Conservation (phyloP, 1,140 invertebrate genomes). For the Dendroctonus valens region DNA sequence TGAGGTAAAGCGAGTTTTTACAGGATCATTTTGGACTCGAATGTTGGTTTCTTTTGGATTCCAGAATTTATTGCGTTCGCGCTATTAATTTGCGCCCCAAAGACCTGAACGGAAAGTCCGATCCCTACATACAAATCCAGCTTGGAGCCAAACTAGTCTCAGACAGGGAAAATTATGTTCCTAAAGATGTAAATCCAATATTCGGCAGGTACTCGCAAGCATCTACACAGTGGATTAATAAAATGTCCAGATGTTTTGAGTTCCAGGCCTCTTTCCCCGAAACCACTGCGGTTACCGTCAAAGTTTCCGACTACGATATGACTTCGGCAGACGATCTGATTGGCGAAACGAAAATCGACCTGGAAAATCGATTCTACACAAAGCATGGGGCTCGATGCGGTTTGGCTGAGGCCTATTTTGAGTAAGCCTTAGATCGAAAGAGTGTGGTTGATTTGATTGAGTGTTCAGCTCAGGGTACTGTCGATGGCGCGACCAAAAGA, state of each 20-base stretch:
- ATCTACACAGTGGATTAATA: not conserved
- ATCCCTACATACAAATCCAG: constrained; percentile 73
- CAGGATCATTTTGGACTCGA: not conserved
- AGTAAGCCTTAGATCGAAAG: constrained; percentile 49
- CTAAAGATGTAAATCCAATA: constrained; percentile 79
- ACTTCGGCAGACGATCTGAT: constrained; percentile 74
- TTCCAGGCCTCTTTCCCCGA: constrained; percentile 70
- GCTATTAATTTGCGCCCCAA: constrained; percentile 68
- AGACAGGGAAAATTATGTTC: constrained; percentile 73
- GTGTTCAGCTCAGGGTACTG: constrained; percentile 63
- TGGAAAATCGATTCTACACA: constrained; percentile 84
- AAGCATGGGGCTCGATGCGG: constrained; percentile 77
- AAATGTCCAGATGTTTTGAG: constrained; percentile 66
- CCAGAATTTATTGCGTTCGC: constrained; percentile 73
- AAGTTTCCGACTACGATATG: constrained; percentile 75
- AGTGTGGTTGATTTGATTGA: constrained; percentile 12
- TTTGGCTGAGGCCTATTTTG: constrained; percentile 66
- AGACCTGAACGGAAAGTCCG: constrained; percentile 72
- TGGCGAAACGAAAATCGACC: constrained; percentile 79
- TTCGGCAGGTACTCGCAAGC: constrained; percentile 69
- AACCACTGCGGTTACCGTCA: constrained; percentile 71
- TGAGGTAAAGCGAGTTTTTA: constrained; percentile 44
- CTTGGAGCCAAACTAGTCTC: constrained; percentile 66
- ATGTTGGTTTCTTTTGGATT: not conserved
- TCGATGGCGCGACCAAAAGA: constrained; percentile 73